Percentiles rank a stretch among this genome's conserved stretches.
Conservation (phyloP, 2,113 vertebrate genomes). For the Budorcas taxicolor region DNA sequence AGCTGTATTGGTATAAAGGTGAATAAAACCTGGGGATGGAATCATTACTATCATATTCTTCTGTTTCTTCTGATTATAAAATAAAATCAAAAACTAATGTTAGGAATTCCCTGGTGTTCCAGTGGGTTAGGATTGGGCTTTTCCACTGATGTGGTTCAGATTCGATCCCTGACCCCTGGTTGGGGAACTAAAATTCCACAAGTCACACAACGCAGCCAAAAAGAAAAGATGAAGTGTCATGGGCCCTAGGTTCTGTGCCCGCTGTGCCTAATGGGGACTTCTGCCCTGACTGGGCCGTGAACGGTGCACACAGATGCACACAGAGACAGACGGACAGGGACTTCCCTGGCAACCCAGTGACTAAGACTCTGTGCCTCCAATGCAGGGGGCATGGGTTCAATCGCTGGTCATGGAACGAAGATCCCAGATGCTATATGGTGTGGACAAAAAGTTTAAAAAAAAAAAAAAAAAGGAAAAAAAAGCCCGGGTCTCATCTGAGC, state of each 20-base stretch:
- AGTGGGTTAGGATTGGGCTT: background rate
- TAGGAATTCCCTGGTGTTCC: background rate
- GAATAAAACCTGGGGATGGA: background rate
- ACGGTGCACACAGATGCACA: background rate
- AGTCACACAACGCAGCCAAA: background rate
- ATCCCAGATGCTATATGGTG: fast-evolving
- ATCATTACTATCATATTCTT: background rate
- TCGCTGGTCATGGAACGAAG: background rate
- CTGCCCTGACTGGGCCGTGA: background rate
- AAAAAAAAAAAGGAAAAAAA: background rate
- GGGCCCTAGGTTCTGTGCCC: background rate
- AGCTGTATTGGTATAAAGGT: background rate
- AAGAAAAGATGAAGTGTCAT: background rate
- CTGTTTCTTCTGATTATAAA: background rate
- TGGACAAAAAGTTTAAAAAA: background rate
- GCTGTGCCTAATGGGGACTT: background rate
- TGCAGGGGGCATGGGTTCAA: background rate
- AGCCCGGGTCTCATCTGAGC: background rate
- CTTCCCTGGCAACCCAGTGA: background rate
- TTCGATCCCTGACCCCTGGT: background rate
- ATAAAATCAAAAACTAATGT: background rate
- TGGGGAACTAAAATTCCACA: background rate
- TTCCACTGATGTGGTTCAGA: background rate
- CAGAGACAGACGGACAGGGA: background rate
- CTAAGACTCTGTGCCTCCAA: fast-evolving